Evolutionary conservation across 92 coral and sea anemone species (phyloP), one percentile per base, ranked within the genome.

Genomic region (Anthopleura xanthogrammica): DNA sequence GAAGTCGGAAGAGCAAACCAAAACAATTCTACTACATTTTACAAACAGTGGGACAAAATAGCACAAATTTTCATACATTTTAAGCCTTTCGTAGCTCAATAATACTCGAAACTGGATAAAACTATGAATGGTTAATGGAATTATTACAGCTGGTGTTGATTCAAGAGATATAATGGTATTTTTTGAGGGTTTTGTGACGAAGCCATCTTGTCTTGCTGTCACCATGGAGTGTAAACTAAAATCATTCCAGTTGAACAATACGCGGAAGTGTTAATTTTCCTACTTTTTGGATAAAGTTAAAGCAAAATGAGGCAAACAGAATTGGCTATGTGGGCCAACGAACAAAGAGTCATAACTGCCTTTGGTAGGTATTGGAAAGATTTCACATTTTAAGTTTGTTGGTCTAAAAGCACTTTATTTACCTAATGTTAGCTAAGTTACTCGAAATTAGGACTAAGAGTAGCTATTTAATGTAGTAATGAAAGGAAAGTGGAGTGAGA

Each of bases 321-420:
- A 89, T 94, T 98, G 98, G 98, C 99, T 7, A 94, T 96, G 99
- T 96, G 99, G 99, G 99, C 94, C n/a, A 96, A 96, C 80, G 99
- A 96, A 65, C 99, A 96, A 78, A 98, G 98, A 39, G 98, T 96
- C 3, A 94, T 94, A 19, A 82, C 96, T 2, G 92, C 96, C 75
- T 83, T 94, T 50, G 98, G 99, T 96, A 71, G 83, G 98, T 86
- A 13, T 60, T 17, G 50, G 56, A 65, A 54, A 20, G 60, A 29
- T 7, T 13, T 1, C 24, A 12, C 3, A 5, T 58, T 58, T 58
- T 58, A 3, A 3, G 16, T 6, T 3, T 54, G 58, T 54, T 54
- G 58, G 58, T 13, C 13, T 5, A 50, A 50, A 54, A 54, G 14
- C 12, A 54, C 16, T 54, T 54, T 4, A 54, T 11, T 54, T 54